A percentile compares a stretch with the other conserved stretches of the same genome.
Conservation (phyloP, 30 jellyfish, hydroid and myxozoan genomes). For the Turritopsis dohrnii region DNA sequence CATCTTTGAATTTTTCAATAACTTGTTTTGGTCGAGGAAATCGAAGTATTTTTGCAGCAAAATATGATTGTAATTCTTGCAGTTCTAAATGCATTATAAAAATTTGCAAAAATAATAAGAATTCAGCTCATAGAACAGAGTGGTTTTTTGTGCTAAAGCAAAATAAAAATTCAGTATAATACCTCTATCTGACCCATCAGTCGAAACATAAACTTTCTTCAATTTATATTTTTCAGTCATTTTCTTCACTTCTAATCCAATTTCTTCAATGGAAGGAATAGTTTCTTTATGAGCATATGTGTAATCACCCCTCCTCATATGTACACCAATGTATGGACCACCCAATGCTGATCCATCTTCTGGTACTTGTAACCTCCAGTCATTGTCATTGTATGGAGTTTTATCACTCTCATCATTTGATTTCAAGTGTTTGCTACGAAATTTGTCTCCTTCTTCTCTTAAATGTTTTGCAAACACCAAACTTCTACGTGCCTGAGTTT, state of each 20-base stretch:
- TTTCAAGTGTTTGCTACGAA: conserved; percentile 51
- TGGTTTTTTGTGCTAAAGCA: too few species aligned
- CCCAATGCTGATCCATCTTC: conserved; percentile 88
- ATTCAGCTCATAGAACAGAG: too few species aligned
- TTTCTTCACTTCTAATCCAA: conserved; percentile 42
- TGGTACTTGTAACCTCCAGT: conserved; percentile 84
- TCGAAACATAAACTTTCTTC: conserved; percentile 54
- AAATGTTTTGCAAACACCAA: conserved; percentile 79
- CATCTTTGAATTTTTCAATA: conserved; percentile 60
- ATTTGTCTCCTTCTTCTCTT: conserved; percentile 66
- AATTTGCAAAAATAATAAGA: background rate
- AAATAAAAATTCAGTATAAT: background rate
- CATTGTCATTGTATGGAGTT: conserved; percentile 68
- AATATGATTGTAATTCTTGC: conserved; percentile 62
- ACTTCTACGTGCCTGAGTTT: conserved; percentile 83
- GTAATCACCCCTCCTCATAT: conserved; percentile 84
- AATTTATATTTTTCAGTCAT: conserved; percentile 54
- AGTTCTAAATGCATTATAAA: conserved; percentile 47
- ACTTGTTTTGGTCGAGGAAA: conserved; percentile 53
- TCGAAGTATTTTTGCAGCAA: conserved; percentile 39
- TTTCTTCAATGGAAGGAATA: conserved; percentile 78
- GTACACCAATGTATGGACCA: conserved; percentile 83
- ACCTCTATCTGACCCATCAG: conserved; percentile 85
- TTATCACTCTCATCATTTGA: conserved; percentile 64
- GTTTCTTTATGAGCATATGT: conserved; percentile 66